Evolutionary conservation across 2,113 vertebrate genomes (phyloP), one percentile per base, ranked within the genome.

Genomic region (Burhinus bistriatus): DNA sequence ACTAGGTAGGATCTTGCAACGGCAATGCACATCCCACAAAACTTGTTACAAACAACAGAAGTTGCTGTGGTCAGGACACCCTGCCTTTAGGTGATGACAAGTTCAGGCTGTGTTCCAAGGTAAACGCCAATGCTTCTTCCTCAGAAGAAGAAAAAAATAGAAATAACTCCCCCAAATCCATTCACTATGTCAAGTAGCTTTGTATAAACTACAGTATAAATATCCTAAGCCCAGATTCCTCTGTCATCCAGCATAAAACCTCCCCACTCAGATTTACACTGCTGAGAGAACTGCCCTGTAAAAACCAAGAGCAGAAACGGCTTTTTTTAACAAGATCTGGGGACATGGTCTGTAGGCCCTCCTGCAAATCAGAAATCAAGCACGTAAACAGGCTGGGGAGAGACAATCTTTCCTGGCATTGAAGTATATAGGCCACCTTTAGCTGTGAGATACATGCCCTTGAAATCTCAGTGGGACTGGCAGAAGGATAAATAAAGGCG

Each of bases 141-240:
- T 80, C 62, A 72, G 89, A 94, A 93, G 72, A 92, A 57, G 27
- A 47, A 83, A 91, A 90, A 87, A 87, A 49, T 32, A 90, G 88
- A 92, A 92, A 9, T 70, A 92, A 86, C 90, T 95, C 76, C 82
- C 49, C 64, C 88, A 88, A 77, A 91, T 93, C 75, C 82, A 90
- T 95, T 94, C 76, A 81, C 64, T 94, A 40, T 90, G 68, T 97
- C 90, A 95, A 92, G 91, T 14, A 87, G 80, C 64, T 93, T 93
- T 94, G 86, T 89, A 84, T 61, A 95, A 89, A 26, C 77, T 61
- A 79, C 0, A 1, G 52, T 89, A 97, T 89, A 96, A 97, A 96
- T 95, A 96, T 75, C 84, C 66, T 83, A 82, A 91, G 54, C 78
- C 81, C 0, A 1, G 79, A 66, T 64, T 95, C 61, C 47, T 80